A percentile compares a stretch with the other conserved stretches of the same genome.
phyloP scores from a whole-genome alignment of 1,140 invertebrate genomes.

The Nephotettix cincticeps region DNA sequence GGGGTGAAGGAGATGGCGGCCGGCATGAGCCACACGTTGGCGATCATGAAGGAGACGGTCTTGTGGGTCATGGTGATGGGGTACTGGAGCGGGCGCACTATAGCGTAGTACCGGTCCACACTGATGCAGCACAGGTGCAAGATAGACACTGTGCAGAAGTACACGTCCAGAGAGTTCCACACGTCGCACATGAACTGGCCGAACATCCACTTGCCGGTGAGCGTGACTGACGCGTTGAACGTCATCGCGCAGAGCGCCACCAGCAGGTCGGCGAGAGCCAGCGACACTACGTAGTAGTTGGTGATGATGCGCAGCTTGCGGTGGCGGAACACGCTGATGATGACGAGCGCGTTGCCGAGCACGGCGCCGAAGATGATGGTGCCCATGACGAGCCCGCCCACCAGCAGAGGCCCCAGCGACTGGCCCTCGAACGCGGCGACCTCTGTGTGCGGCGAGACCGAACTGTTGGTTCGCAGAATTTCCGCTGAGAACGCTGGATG shows the following conservation, averaged over 20 bases:
- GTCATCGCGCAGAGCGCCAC: constrained; percentile 93
- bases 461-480: not conserved
- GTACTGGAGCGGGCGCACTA: constrained; percentile 85
- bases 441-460: not conserved
- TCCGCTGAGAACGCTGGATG: not conserved
- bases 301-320: constrained; percentile 80
- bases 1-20: constrained; percentile 93
- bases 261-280: constrained; percentile 88
- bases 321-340: constrained; percentile 72
- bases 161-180: constrained; percentile 93
- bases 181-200: constrained; percentile 88
- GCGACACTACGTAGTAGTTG: constrained; percentile 93
- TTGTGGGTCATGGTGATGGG: constrained; percentile 82
- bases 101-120: constrained; percentile 89
- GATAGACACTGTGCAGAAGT: constrained; percentile 93
- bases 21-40: constrained; percentile 87
- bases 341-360: constrained; percentile 83
- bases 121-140: constrained; percentile 93
- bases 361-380: constrained; percentile 84
- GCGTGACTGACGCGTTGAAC: constrained; percentile 88
- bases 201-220: constrained; percentile 83
- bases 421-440: not conserved
- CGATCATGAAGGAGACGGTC: constrained; percentile 79
- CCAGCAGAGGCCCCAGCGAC: not conserved
- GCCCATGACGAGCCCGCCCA: constrained; percentile 62